Percentiles rank a stretch among this genome's conserved stretches.
phyloP scores from a whole-genome alignment of 2,113 vertebrate genomes.

The Erpornis zantholeuca region DNA sequence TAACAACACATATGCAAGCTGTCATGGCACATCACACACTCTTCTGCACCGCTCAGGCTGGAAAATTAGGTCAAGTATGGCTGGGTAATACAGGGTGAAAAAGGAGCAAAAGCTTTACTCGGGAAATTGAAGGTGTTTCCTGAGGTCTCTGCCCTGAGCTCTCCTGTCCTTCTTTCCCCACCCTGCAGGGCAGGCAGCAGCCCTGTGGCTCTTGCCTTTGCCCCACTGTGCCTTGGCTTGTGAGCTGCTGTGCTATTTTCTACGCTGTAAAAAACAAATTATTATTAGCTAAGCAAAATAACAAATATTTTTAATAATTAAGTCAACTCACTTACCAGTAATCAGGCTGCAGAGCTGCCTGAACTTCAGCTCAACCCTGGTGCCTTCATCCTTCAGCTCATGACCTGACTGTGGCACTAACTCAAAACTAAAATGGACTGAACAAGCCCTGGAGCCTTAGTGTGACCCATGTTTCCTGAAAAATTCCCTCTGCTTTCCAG shows the following conservation, averaged over 20 bases:
- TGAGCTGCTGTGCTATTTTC: not conserved
- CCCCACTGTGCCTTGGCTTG: not conserved
- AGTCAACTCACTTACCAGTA: not conserved
- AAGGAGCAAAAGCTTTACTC: not conserved
- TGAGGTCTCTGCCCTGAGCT: not conserved
- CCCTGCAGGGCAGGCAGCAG: not conserved
- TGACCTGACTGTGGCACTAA: not conserved
- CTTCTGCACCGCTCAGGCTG: not conserved
- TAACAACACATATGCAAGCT: not conserved
- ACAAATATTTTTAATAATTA: not conserved
- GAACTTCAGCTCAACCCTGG: not conserved
- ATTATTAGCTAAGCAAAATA: not conserved
- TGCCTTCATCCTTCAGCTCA: not conserved
- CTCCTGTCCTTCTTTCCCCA: not conserved
- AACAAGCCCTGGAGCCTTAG: not conserved
- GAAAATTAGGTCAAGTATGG: not conserved
- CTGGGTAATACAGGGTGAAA: not conserved
- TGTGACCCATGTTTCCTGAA: not conserved
- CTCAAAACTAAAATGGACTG: not conserved
- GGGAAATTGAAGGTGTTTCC: not conserved
- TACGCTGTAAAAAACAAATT: not conserved
- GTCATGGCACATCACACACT: not conserved
- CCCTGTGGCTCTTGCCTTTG: accelerated
- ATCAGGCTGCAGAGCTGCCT: not conserved
- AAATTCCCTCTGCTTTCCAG: not conserved